Evolutionary conservation across 2,113 vertebrate genomes (phyloP).

Genomic region (Silurus meridionalis): DNA sequence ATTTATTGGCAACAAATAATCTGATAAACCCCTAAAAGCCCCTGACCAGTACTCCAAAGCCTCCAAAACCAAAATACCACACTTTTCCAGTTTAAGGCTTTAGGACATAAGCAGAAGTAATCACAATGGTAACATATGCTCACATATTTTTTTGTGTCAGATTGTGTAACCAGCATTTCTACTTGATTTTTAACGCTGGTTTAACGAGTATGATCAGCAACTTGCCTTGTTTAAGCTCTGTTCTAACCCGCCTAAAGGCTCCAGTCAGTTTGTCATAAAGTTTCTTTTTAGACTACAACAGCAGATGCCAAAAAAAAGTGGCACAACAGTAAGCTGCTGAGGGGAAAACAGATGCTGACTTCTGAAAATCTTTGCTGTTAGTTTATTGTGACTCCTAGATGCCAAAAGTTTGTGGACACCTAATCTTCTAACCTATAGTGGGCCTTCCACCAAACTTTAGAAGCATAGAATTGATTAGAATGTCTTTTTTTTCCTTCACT

Average conservation of each 20-base stretch:
- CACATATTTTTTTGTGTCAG: not conserved
- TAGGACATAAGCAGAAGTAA: not conserved
- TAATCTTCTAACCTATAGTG: not conserved
- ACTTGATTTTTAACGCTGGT: not conserved
- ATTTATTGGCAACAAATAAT: too few relatives aligned
- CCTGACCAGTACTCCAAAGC: not conserved
- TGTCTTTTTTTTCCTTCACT: not conserved
- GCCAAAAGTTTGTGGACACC: not conserved
- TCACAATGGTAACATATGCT: not conserved
- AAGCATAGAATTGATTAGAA: not conserved
- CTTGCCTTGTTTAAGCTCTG: not conserved
- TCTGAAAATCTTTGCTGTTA: not conserved
- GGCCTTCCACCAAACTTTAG: not conserved
- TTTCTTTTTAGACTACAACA: slow-evolving; percentile 11
- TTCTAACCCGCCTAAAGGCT: not conserved
- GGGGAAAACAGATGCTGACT: slow-evolving; percentile 20
- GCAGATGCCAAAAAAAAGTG: slow-evolving; percentile 22
- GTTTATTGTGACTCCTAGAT: not conserved
- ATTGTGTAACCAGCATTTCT: not conserved
- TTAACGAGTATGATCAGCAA: not conserved
- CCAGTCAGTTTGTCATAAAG: not conserved
- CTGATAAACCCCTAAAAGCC: not conserved
- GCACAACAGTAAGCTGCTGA: not conserved
- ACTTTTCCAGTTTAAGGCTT: not conserved
- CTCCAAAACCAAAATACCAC: not conserved